Evolutionary conservation across 2,888 invertebrate genomes (phyloP), one percentile per base, ranked within the genome.

Genomic region (Myopa tessellatipennis): DNA sequence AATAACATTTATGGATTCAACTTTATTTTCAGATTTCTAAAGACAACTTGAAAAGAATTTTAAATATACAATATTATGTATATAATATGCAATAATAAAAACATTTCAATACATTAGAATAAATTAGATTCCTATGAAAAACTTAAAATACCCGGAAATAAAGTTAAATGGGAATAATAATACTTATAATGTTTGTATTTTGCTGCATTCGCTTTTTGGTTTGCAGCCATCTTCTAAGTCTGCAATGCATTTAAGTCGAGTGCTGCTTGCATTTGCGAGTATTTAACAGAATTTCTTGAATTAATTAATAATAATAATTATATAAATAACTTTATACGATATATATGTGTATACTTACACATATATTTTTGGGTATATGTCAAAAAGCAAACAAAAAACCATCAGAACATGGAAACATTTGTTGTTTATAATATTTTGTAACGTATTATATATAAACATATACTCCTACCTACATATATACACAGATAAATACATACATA

Each of bases 141-240:
- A 50, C 0, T 50, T 50, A 8, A 50, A 50, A 10, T 10, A 50
- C 14, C 8, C 10, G 14, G 14, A 50, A 10, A 50, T 50, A 50
- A 50, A 50, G 14, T 50, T 50, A 10, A 10, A 50, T 50, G 50
- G 2, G 14, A 50, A 50, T 10, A 50, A 50, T 50, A 50, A 26
- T 80, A 75, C 74, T 60, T 76, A 77, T 74, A 78, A 38, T 68
- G 70, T 69, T 74, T 76, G 38, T 73, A 71, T 8, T 67, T 6
- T 45, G 69, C 65, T 68, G 26, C 26, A 36, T 61, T 71, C 60
- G 52, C 74, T 26, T 50, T 40, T 67, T 34, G 68, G 61, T 77
- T 63, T 70, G n/a, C 55, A 52, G 26, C 16, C 26, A n/a, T 58
- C 6, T 58, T 55, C 58, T 36, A 38, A 36, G 58, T 50, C 63